These are phyloP conservation scores for Montipora capricornis DNA, from an alignment of 64 coral and sea anemone genomes.

Conservation along the genomic window DNA sequence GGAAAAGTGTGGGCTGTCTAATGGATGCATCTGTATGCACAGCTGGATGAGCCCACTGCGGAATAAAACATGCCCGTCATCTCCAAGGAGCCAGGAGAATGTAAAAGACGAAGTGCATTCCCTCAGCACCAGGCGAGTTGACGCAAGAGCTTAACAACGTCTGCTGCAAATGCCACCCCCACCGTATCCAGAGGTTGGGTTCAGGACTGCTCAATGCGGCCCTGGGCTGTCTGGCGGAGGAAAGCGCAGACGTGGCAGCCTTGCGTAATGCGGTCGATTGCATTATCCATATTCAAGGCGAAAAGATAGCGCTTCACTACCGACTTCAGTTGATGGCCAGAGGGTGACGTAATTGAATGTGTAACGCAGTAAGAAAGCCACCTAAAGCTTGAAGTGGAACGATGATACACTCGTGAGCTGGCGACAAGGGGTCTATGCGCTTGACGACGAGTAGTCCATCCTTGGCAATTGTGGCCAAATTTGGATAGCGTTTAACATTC, in stretches of 20 bases:
- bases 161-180: not conserved
- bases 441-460: slow-evolving; percentile 61
- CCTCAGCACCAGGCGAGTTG: not conserved
- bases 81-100: too few species aligned
- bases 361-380: slow-evolving; percentile 44
- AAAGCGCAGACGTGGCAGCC: slow-evolving; percentile 39
- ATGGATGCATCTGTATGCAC: too few species aligned
- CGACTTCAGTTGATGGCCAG: slow-evolving; percentile 56
- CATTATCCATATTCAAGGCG: slow-evolving; percentile 67
- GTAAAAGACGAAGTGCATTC: not conserved
- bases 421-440: slow-evolving; percentile 11
- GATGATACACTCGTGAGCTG: slow-evolving; percentile 20
- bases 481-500: slow-evolving; percentile 53
- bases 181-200: not conserved
- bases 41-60: too few species aligned
- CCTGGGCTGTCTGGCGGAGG: slow-evolving; percentile 11
- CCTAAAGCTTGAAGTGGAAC: slow-evolving; percentile 38
- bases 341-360: slow-evolving; percentile 49
- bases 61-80: too few species aligned
- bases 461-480: slow-evolving; percentile 20
- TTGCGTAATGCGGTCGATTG: slow-evolving; percentile 15
- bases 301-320: slow-evolving; percentile 48
- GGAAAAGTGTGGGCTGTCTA: too few species aligned
- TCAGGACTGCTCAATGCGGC: not conserved
- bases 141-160: not conserved